Conservation (phyloP, 2,888 invertebrate genomes). For the Torymus tubicola region DNA sequence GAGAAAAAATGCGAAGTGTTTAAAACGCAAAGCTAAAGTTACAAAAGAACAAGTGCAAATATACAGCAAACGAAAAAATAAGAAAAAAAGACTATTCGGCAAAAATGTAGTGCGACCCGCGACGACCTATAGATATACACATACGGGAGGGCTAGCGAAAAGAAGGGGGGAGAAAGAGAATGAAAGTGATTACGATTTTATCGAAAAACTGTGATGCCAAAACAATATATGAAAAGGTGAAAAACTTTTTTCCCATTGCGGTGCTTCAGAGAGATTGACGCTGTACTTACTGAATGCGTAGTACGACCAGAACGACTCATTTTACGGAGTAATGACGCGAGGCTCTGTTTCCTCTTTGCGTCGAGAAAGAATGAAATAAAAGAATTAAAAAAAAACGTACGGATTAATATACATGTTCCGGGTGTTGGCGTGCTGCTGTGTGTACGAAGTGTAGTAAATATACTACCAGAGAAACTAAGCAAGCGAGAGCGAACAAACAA, state of each 20-base stretch:
- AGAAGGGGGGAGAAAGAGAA: too few relatives aligned
- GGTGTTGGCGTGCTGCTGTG: slow-evolving; percentile 46
- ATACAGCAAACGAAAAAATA: not conserved
- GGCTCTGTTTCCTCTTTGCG: slow-evolving; percentile 29
- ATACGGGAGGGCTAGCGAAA: slow-evolving; percentile 16
- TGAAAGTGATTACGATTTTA: slow-evolving; percentile 45
- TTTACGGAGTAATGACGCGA: slow-evolving; percentile 51
- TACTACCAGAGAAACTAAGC: slow-evolving; percentile 30
- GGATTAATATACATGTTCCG: slow-evolving; percentile 12
- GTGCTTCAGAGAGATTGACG: slow-evolving; percentile 56
- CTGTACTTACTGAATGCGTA: slow-evolving; percentile 55
- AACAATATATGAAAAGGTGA: slow-evolving; percentile 30
- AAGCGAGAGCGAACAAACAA: slow-evolving; percentile 33
- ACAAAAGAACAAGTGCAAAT: slow-evolving; percentile 34
- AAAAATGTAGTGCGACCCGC: slow-evolving; percentile 23
- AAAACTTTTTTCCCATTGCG: slow-evolving; percentile 47
- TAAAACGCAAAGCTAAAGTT: slow-evolving; percentile 1
- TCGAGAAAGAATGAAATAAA: slow-evolving; percentile 12
- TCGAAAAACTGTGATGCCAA: slow-evolving; percentile 56
- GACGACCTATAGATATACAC: not conserved
- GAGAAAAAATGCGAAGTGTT: slow-evolving; percentile 37
- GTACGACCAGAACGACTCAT: slow-evolving; percentile 55
- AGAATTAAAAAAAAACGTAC: too few relatives aligned
- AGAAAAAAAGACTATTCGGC: not conserved
- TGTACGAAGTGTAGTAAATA: slow-evolving; percentile 43